A percentile compares a stretch with the other conserved stretches of the same genome.
Evolutionary conservation across 1,140 invertebrate species (phyloP).

Genomic region (Cherax destructor): DNA sequence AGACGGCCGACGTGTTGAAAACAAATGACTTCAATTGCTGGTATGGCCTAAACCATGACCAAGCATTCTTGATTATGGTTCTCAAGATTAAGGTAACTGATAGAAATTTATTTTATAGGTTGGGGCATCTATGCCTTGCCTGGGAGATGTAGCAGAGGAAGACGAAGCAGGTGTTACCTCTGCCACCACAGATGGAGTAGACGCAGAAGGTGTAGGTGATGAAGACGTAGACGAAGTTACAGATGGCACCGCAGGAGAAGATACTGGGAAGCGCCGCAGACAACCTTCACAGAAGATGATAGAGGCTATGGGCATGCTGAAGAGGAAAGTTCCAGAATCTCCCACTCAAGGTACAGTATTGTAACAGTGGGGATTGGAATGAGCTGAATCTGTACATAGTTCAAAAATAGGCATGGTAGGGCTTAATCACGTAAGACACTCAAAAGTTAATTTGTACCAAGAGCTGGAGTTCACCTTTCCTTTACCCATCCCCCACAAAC

Average conservation of each 20-base stretch:
- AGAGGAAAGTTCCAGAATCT: conserved; percentile 62
- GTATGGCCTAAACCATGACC: no score
- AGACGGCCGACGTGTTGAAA: no score
- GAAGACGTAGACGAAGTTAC: conserved; percentile 29
- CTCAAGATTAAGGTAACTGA: no score
- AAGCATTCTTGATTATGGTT: no score
- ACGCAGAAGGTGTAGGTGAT: conserved; percentile 33
- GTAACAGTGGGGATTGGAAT: no score
- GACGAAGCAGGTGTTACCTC: conserved; percentile 29
- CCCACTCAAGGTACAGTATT: conserved; percentile 41
- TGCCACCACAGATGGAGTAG: conserved; percentile 15
- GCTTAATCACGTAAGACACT: no score
- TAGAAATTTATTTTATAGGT: conserved; percentile 2
- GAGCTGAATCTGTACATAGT: no score
- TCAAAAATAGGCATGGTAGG: no score
- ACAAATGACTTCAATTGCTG: no score
- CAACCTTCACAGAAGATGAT: conserved; percentile 67
- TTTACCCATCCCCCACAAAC: no score
- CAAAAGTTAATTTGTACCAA: no score
- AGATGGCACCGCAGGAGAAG: conserved; percentile 38
- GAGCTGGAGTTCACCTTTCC: no score
- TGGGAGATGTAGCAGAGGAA: conserved; percentile 48
- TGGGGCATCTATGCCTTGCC: conserved; percentile 62
- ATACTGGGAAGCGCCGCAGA: conserved; percentile 55
- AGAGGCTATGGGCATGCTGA: conserved; percentile 62